A percentile compares a stretch with the other conserved stretches of the same genome.
phyloP scores from a whole-genome alignment of 2,797 vertebrate genomes.

The Antrozous pallidus region DNA sequence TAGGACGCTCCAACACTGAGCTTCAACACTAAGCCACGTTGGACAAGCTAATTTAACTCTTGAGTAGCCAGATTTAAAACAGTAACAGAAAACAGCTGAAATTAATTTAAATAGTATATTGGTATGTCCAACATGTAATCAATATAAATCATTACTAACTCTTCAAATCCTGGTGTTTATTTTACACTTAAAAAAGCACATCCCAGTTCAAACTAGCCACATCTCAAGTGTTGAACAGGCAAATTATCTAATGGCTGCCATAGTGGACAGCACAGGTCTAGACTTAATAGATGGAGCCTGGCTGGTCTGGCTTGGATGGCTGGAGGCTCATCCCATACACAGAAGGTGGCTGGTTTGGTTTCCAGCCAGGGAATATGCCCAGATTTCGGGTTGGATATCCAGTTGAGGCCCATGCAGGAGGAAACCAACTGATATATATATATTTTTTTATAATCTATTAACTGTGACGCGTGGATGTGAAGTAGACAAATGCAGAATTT shows the following conservation, averaged over 20 bases:
- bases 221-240: neutral
- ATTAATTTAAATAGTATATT: constrained; percentile 61
- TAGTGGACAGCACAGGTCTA: constrained; percentile 47
- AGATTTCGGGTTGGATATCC: neutral
- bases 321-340: neutral
- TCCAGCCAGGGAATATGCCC: neutral
- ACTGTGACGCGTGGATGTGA: too few species aligned
- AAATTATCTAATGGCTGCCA: neutral
- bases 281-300: neutral
- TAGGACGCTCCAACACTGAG: neutral
- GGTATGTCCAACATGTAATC: constrained; percentile 53
- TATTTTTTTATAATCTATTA: too few species aligned
- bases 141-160: constrained; percentile 54
- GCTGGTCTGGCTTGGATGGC: neutral
- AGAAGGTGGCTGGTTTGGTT: neutral
- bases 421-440: neutral
- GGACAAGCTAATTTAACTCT: neutral
- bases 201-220: constrained; percentile 31
- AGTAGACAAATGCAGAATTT: too few species aligned
- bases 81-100: constrained; percentile 28
- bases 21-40: neutral
- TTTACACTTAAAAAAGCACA: constrained; percentile 46
- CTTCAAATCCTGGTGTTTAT: constrained; percentile 50
- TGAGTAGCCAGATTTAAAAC: constrained; percentile 1
- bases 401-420: neutral